These are phyloP conservation scores for Desmophyllum pertusum DNA, from an alignment of 92 coral and sea anemone species.

Conservation along the genomic window DNA sequence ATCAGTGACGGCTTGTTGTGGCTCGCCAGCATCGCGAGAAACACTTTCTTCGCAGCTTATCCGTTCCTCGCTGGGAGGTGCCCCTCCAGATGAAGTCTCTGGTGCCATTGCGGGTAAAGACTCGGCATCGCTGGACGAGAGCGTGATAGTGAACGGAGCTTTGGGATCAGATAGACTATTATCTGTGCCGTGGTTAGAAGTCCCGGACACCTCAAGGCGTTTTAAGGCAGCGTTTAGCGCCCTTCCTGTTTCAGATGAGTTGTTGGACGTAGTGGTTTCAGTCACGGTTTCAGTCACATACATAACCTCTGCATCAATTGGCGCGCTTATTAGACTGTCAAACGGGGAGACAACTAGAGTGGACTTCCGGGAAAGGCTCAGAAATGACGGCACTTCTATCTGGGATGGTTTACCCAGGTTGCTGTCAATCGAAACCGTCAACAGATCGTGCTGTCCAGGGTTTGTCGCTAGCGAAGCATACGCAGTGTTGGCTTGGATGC, in stretches of 20 bases:
- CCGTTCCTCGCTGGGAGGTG: slow-evolving; percentile 29
- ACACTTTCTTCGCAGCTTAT: neutral
- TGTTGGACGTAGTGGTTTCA: neutral
- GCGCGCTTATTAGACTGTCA: neutral
- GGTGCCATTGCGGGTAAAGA: neutral
- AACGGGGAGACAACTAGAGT: neutral
- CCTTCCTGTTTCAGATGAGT: neutral
- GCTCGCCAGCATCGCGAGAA: neutral
- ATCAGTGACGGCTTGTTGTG: neutral
- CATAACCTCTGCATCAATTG: slow-evolving; percentile 27
- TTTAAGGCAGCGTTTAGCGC: neutral
- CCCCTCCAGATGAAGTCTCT: neutral
- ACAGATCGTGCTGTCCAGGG: slow-evolving; percentile 23
- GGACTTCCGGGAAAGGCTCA: slow-evolving; percentile 22
- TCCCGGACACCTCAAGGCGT: neutral
- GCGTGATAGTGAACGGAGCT: slow-evolving; percentile 19
- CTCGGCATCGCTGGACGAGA: slow-evolving; percentile 8
- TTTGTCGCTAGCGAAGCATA: slow-evolving; percentile 10
- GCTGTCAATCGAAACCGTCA: slow-evolving; percentile 25
- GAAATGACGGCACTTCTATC: slow-evolving; percentile 16
- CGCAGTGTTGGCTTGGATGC: neutral
- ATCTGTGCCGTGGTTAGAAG: neutral
- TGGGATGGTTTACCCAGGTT: slow-evolving; percentile 13
- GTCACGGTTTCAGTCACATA: neutral
- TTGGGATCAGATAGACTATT: slow-evolving; percentile 14